These are phyloP conservation scores for Poliocrania exsul DNA, from an alignment of 2,797 vertebrate genomes.

Conservation along the genomic window DNA sequence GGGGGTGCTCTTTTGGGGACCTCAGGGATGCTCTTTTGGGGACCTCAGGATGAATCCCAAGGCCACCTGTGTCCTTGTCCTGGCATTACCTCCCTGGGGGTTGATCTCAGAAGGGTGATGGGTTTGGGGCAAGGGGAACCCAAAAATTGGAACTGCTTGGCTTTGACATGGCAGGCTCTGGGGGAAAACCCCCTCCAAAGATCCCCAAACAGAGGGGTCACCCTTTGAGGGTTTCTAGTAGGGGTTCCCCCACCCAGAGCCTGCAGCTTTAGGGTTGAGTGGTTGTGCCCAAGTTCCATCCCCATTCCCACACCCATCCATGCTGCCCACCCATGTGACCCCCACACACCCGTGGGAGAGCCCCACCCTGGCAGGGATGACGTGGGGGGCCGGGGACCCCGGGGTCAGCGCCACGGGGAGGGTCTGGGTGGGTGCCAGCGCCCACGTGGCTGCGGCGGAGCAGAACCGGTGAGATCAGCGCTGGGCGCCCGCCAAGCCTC, in stretches of 20 bases:
- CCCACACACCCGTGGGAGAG: fast-evolving
- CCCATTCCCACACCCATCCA: fast-evolving
- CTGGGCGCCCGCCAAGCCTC: constrained; percentile 47
- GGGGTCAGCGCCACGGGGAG: background rate
- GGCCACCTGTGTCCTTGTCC: fast-evolving
- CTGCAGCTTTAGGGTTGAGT: fast-evolving
- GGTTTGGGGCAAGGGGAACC: background rate
- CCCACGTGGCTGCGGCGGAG: background rate
- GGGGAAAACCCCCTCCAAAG: fast-evolving
- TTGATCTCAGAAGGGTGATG: background rate
- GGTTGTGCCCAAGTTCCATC: fast-evolving
- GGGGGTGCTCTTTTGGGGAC: background rate
- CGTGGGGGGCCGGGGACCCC: background rate
- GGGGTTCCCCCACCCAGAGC: fast-evolving
- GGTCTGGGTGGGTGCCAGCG: background rate
- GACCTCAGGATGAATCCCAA: background rate
- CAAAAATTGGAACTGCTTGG: fast-evolving
- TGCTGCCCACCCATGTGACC: fast-evolving
- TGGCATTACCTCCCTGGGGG: fast-evolving
- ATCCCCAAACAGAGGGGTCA: background rate
- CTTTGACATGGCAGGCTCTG: fast-evolving
- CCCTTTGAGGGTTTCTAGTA: background rate
- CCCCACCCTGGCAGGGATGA: background rate
- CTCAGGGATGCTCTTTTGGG: background rate
- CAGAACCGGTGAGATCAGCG: constrained; percentile 12